Base-by-base conservation (phyloP, 37 sponge, comb jelly and placozoan genomes). In the Haliclona indistincta region DNA sequence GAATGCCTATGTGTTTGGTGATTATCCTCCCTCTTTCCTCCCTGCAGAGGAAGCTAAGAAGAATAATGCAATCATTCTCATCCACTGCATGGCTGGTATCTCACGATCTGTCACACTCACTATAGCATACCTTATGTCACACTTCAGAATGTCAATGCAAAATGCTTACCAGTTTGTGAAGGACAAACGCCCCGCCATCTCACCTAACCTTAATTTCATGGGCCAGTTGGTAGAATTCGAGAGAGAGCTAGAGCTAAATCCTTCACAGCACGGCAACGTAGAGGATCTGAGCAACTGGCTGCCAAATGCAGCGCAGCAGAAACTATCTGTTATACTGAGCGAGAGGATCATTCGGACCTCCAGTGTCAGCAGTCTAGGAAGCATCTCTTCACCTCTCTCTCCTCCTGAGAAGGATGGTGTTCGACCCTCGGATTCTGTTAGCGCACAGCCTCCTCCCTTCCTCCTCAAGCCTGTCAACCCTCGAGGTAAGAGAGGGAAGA, bases 191-290 rank as follows among this genome's bases (percentile, higher is more conserved):
- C 92, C 99, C 2, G 79, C 78, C 49, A 86, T 98, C 4, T 92
- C 95, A 0, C 99, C 99, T 6, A 98, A 98, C 84, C 84, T 95
- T 56, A 95, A 89, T 77, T 98, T 98, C 86, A 98, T 98, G 99
- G 95, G 95, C 13, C 99, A 98, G 70, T 79, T 98, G 30, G 84
- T 98, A 30, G 91, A 85, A 67, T 98, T 85, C 43, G 96, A 97
- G 81, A 81, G 79, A 29, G 52, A 79, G 32, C 74, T 83, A 3
- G 38, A 56, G 13, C 22, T 37, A 8, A 37, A 73, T 49, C 43
- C 52, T 8, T n/a, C 60, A 43, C 29, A 52, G 28, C 58, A 55
- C 44, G 5, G 42, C 0, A 56, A 70, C 22, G 35, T 30, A n/a
- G 52, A 64, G 1, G 60, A 75, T 39, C 3, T 83, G 3, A 41